Base-by-base conservation (phyloP, 2,888 invertebrate genomes). In the Oligia strigilis region DNA sequence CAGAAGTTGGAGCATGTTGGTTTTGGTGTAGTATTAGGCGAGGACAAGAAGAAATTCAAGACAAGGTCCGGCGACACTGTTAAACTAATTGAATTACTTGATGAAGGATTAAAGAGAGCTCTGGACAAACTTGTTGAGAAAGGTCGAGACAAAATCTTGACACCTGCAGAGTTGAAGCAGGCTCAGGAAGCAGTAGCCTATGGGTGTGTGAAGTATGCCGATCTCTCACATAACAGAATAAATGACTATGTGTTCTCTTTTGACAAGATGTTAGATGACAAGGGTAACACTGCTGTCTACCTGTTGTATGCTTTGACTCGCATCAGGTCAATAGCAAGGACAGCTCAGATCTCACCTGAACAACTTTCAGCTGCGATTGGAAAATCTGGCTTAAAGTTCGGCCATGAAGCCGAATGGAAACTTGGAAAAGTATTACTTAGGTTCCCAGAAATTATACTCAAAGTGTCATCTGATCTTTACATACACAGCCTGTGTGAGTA, bases 11-110 rank as follows among this genome's bases (percentile, higher is more conserved):
- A 99, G 94, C 99, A 99, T 96, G 99, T 99, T 23, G 98, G 98
- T 2, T 99, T 99, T 94, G 99, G 99, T 23, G 99, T 99, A 13
- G 99, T 99, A 0, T 97, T 99, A 4, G 99, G 99, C 23, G 99
- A 99, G 95, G 99, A 99, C 96, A 99, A 99, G 92, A 99, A 99
- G 94, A 99, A 99, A 95, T 99, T 99, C 93, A 99, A 99, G 95
- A 99, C 99, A 1, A 98, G 99, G 70, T 99, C 99, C 2, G 99
- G 99, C 0, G 99, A 99, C 85, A 99, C 99, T 0, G 98, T 99
- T 0, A 98, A 98, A 89, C 97, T 99, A 11, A 97, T 97, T 11
- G 98, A 99, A 86, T 97, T 99, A 67, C 96, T 99, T 13, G 98
- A 99, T 90, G 99, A 99, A 97, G 99, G 99, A 36, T 93, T 99